Base-by-base conservation (phyloP, 2,888 invertebrate species). In the Apotomis turbidana region DNA sequence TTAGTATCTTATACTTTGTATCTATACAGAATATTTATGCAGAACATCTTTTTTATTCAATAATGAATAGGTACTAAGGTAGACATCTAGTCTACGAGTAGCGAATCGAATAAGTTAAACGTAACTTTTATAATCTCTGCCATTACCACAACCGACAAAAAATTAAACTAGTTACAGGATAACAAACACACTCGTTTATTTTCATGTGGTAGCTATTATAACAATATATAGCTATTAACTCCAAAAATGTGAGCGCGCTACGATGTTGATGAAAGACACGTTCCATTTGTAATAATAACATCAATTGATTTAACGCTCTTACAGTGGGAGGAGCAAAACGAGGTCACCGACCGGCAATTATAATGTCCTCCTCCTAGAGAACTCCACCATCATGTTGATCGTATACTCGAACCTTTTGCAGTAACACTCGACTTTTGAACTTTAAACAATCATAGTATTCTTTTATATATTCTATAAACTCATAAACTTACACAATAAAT, bases 241-340 rank as follows among this genome's bases (percentile, higher is more conserved):
- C 79, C 84, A 81, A 82, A 83, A 85, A 84, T 82, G 81, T 84
- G 83, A 83, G 82, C 84, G 83, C 84, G 86, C 88, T 86, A 88
- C 87, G 82, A 85, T 52, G 63, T 68, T 44, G 68, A 71, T 80
- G 86, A 87, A 83, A 88, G 86, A 86, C 86, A 85, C 87, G 87
- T 87, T 87, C 88, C 90, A 90, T 90, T 91, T 90, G 91, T 92
- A 91, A 90, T 93, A 91, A 90, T 91, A 92, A 90, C 90, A 89
- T 90, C 93, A 93, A 93, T 93, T 93, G 92, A 92, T 92, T 91
- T 91, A 93, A 91, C 87, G 88, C 87, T 91, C 88, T 91, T 91
- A 92, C 91, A 93, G 90, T 92, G 85, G 91, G 88, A 90, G 91
- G 89, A 91, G 89, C 88, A 84, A 85, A 90, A 88, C 85, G 90